A percentile compares a stretch with the other conserved stretches of the same genome.
Conservation (phyloP, 2,113 vertebrate genomes). For the Apodemus sylvaticus region DNA sequence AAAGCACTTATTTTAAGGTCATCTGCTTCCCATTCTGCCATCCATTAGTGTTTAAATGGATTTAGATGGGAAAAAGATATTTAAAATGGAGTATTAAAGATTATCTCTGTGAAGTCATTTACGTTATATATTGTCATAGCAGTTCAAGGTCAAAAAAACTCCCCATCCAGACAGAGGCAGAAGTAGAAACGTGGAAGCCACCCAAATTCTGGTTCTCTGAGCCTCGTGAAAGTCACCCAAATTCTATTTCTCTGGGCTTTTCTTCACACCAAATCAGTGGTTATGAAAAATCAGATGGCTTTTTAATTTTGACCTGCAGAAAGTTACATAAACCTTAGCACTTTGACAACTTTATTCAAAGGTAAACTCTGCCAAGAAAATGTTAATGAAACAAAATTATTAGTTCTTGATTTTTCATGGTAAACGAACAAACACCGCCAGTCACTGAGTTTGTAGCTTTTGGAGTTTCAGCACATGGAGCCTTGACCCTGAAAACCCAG, state of each 20-base stretch:
- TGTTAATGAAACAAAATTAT: constrained; percentile 1
- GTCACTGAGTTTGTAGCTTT: constrained; percentile 2
- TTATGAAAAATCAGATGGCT: background rate
- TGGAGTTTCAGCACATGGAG: background rate
- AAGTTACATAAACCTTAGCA: background rate
- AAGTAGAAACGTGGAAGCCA: background rate
- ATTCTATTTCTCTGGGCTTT: background rate
- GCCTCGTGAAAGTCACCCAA: accelerated
- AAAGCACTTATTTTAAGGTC: constrained; percentile 57
- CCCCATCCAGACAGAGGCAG: background rate
- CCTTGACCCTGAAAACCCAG: background rate
- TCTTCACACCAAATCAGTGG: background rate
- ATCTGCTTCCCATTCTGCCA: constrained; percentile 56
- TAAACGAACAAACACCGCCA: background rate
- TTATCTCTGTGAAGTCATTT: constrained; percentile 34
- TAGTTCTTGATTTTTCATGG: background rate
- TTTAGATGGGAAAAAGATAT: constrained; percentile 55
- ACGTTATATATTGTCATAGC: constrained; percentile 39
- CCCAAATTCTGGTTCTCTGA: background rate
- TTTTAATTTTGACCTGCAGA: constrained; percentile 26
- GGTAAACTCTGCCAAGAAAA: constrained; percentile 40
- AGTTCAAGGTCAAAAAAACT: constrained; percentile 28
- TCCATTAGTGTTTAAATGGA: constrained; percentile 53
- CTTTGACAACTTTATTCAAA: constrained; percentile 50
- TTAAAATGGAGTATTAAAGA: constrained; percentile 32